Evolutionary conservation across 2,113 vertebrate genomes (phyloP).

Genomic region (Herpetotheres cachinnans): DNA sequence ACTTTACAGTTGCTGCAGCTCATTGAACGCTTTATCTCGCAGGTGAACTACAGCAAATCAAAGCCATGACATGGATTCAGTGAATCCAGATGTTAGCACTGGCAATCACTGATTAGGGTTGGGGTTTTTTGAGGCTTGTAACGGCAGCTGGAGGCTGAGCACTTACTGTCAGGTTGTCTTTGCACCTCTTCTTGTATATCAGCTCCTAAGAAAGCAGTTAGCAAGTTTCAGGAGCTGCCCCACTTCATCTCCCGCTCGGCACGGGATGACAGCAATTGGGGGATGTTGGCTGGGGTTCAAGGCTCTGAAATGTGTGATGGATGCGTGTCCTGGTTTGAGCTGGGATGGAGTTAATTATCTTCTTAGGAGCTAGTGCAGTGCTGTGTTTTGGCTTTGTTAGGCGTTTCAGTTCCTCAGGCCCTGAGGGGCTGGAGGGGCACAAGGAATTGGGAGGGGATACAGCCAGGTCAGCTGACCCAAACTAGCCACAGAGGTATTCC

Average conservation of each 20-base stretch:
- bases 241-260: neutral
- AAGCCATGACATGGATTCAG: neutral
- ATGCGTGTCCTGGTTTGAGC: too few species aligned
- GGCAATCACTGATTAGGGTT: fast-evolving
- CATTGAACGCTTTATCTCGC: neutral
- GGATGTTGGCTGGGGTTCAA: neutral
- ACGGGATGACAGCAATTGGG: fast-evolving
- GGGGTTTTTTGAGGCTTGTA: neutral
- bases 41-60: neutral
- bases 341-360: too few species aligned
- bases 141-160: neutral
- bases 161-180: neutral
- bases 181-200: neutral
- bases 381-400: too few species aligned
- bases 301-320: neutral
- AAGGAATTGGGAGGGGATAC: too few species aligned
- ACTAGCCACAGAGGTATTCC: too few species aligned
- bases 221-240: neutral
- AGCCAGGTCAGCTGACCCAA: too few species aligned
- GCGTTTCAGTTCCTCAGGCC: too few species aligned
- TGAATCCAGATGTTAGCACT: neutral
- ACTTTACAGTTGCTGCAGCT: neutral
- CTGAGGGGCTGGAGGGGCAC: too few species aligned
- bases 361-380: too few species aligned
- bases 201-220: neutral